Evolutionary conservation across 2,113 vertebrate genomes (phyloP).

Genomic region (Rhagologus leucostigma): DNA sequence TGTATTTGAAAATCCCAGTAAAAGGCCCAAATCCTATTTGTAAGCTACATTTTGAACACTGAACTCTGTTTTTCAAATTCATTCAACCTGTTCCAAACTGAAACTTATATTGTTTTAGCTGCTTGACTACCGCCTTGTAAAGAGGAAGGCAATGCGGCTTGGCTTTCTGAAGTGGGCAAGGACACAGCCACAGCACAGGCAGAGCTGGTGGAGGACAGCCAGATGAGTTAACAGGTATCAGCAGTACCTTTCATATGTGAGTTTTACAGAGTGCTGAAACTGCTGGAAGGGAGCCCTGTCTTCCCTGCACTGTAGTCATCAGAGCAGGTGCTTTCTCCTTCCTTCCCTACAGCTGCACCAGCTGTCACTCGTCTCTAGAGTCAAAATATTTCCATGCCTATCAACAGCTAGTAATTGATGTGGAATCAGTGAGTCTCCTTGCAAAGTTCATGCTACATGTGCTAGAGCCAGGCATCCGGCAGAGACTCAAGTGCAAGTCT

Average conservation of each 20-base stretch:
- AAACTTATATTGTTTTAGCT: neutral
- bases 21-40: neutral
- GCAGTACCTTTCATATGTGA: neutral
- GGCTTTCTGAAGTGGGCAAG: neutral
- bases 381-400: constrained; percentile 23
- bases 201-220: neutral
- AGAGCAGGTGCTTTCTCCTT: neutral
- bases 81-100: neutral
- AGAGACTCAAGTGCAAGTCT: neutral
- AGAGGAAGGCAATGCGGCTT: neutral
- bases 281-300: neutral
- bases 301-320: neutral
- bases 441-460: neutral
- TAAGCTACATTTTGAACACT: neutral
- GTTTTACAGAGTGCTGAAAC: neutral
- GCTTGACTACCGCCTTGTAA: neutral
- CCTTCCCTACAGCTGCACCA: neutral
- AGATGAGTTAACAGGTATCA: neutral
- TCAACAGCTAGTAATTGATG: neutral
- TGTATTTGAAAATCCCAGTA: neutral
- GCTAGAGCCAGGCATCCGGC: neutral
- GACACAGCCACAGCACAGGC: fast-evolving
- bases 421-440: neutral
- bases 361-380: neutral
- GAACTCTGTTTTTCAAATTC: neutral